A percentile compares a stretch with the other conserved stretches of the same genome.
phyloP scores from a whole-genome alignment of 2,888 invertebrate genomes.

The Rhorus exstirpatorius region DNA sequence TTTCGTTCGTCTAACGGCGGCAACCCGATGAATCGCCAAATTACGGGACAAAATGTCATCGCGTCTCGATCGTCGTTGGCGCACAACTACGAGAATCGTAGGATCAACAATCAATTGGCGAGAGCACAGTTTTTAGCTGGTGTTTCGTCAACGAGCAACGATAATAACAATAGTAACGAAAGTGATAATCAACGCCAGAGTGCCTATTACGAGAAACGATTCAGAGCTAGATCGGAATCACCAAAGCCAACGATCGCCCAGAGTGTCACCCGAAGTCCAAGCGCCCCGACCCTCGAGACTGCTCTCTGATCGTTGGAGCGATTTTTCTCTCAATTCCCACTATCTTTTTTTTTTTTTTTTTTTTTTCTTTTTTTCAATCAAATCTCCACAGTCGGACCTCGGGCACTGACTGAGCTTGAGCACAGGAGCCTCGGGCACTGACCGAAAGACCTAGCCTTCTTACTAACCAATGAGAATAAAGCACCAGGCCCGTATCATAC shows the following conservation, averaged over 20 bases:
- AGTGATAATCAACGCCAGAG: constrained; percentile 72
- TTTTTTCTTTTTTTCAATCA: constrained; percentile 2
- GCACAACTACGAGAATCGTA: constrained; percentile 69
- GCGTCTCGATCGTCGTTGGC: constrained; percentile 31
- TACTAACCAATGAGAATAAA: no score
- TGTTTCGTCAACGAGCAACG: constrained; percentile 62
- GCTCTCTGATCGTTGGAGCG: constrained; percentile 78
- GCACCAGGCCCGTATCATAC: no score
- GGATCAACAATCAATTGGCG: constrained; percentile 82
- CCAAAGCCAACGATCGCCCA: constrained; percentile 79
- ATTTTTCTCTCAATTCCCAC: constrained; percentile 21
- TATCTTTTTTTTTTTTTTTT: no score
- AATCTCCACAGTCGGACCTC: no score
- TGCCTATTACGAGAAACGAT: constrained; percentile 78
- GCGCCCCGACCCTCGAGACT: constrained; percentile 84
- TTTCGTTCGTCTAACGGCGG: neutral
- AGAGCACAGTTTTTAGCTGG: constrained; percentile 83
- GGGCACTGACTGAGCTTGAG: no score
- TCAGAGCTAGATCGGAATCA: constrained; percentile 83
- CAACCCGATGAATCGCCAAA: constrained; percentile 6
- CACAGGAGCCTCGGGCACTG: no score
- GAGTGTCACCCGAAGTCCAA: constrained; percentile 83
- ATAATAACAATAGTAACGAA: constrained; percentile 47
- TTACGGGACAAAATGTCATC: constrained; percentile 26
- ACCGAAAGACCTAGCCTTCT: no score